A percentile compares a stretch with the other conserved stretches of the same genome.
phyloP scores from a whole-genome alignment of 1,140 invertebrate species.

The Asobara japonica region DNA sequence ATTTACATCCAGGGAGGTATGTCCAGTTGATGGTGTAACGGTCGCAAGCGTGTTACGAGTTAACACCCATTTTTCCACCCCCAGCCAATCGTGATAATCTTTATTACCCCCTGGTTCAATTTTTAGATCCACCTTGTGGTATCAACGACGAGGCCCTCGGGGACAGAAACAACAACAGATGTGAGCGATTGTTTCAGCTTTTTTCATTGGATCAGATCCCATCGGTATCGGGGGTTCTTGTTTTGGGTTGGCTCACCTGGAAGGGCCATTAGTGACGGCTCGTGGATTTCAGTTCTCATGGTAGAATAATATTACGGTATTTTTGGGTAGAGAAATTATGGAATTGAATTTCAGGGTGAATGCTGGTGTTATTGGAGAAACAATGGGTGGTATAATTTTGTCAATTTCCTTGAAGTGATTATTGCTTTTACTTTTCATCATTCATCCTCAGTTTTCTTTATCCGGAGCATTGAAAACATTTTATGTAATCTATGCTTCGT shows the following conservation, averaged over 20 bases:
- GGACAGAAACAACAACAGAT: not conserved
- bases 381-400: too few relatives aligned
- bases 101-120: constrained; percentile 38
- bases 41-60: constrained; percentile 50
- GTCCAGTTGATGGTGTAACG: constrained; percentile 15
- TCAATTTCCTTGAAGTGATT: not conserved
- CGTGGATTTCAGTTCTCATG: not conserved
- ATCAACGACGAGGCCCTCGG: not conserved
- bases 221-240: not conserved
- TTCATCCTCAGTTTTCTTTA: too few relatives aligned
- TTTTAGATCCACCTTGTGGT: constrained; percentile 24
- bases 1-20: constrained; percentile 21
- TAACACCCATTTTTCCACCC: constrained; percentile 54
- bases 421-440: too few relatives aligned
- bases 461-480: too few relatives aligned
- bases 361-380: too few relatives aligned
- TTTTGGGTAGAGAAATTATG: not conserved
- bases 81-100: constrained; percentile 54
- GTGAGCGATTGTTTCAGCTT: not conserved
- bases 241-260: not conserved
- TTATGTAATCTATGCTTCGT: too few relatives aligned
- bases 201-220: not conserved
- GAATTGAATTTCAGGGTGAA: not conserved
- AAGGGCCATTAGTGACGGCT: not conserved
- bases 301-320: not conserved